Base-by-base conservation (phyloP, 2,888 invertebrate genomes). In the Dysmachus trigonus region DNA sequence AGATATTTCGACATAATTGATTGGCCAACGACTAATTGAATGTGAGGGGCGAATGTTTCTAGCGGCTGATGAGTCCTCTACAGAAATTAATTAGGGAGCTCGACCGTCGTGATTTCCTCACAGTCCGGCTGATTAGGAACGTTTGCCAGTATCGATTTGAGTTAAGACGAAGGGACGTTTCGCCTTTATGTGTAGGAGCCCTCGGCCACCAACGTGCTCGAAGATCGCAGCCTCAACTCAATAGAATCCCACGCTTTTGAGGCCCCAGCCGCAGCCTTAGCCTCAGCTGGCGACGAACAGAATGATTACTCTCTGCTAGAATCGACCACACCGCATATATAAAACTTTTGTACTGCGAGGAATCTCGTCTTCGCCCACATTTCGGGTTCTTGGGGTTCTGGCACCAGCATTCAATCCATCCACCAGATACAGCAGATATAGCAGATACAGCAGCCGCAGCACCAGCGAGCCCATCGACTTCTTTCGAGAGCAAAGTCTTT, bases 341-440 rank as follows among this genome's bases (percentile, higher is more conserved):
- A 51, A 51, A 41, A 38, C 27, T 18, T 35, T 41, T 62, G 47
- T 82, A 71, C 41, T 30, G n/a, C 13, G 41, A 72, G 41, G 83
- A 72, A 83, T 83, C 83, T 72, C 72, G 41, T 72, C 27, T 83
- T 71, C 72, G 82, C 82, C 82, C 72, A 72, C 72, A 72, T 83
- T 72, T 83, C 41, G 38, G 77, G 38, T 30, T 41, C 35, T 41
- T 62, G 62, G 62, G 62, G 31, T 82, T 62, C 62, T 82, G 81
- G 62, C 41, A 83, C 72, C 72, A 31, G 38, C 83, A 71, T 72
- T 38, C 71, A 72, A 33, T 83, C 38, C 83, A 71, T 72, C 83
- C 71, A 72, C 13, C 83, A 72, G 38, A 62, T 62, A 62, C 53
- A 2, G 53, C 53, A 53, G n/a, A n/a, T n/a, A n/a, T n/a, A n/a